Evolutionary conservation across 2,113 vertebrate species (phyloP).

Genomic region (Colossoma macropomum): DNA sequence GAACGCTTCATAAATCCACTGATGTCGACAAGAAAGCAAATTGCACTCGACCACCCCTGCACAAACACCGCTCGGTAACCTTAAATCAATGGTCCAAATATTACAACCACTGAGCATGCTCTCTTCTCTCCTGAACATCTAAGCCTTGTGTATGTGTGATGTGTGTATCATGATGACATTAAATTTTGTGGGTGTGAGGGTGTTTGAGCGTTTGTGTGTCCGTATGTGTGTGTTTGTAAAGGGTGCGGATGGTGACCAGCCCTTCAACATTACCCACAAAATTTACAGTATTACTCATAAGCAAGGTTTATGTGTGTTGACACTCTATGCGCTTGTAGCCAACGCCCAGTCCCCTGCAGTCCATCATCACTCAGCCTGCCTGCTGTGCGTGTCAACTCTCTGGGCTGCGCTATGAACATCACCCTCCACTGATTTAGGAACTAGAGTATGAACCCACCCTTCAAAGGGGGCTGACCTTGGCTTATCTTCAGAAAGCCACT

Average conservation of each 20-base stretch:
- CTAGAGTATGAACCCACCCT: neutral
- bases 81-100: constrained; percentile 71
- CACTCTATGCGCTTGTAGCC: constrained; percentile 18
- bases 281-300: constrained; percentile 53
- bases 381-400: neutral
- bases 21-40: constrained; percentile 72
- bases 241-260: constrained; percentile 41
- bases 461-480: neutral
- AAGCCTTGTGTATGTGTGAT: neutral
- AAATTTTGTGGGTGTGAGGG: neutral
- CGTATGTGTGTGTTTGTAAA: constrained; percentile 13
- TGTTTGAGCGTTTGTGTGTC: neutral
- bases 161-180: neutral
- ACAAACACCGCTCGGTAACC: constrained; percentile 68
- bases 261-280: constrained; percentile 45
- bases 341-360: constrained; percentile 38
- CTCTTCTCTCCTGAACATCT: constrained; percentile 3
- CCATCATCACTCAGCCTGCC: constrained; percentile 7
- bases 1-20: constrained; percentile 71
- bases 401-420: neutral
- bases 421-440: constrained; percentile 1
- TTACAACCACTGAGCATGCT: constrained; percentile 21
- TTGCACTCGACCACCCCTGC: constrained; percentile 66
- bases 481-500: neutral
- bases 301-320: constrained; percentile 51